Evolutionary conservation across 2,113 vertebrate genomes (phyloP).

Genomic region (Aldabrachelys gigantea): DNA sequence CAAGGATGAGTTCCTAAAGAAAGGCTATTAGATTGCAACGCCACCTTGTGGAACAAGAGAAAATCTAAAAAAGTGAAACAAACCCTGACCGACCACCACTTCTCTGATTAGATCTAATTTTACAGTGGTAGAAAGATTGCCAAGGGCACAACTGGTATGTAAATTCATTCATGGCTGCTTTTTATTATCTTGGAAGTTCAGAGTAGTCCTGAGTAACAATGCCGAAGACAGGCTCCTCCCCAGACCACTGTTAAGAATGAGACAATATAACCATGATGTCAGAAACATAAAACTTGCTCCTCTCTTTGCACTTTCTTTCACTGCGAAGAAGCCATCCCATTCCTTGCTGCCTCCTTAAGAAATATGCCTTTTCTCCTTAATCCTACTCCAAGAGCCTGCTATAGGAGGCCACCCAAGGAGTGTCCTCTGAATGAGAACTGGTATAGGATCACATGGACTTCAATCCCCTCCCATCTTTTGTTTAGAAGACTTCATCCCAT

Average conservation of each 20-base stretch:
- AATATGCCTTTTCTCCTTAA: background rate
- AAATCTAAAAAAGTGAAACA: background rate
- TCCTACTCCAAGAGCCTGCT: background rate
- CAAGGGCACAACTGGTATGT: background rate
- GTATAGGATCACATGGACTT: background rate
- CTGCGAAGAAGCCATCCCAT: background rate
- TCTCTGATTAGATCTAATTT: fast-evolving
- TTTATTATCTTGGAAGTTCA: background rate
- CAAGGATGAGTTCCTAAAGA: background rate
- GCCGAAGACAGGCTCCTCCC: fast-evolving
- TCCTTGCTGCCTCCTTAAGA: background rate
- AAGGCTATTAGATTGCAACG: conserved; percentile 49
- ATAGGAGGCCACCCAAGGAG: background rate
- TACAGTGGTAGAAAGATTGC: background rate
- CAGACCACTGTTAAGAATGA: fast-evolving
- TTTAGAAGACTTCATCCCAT: background rate
- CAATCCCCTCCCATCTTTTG: fast-evolving
- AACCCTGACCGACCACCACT: background rate
- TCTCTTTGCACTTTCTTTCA: background rate
- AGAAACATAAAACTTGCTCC: background rate
- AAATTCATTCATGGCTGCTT: fast-evolving
- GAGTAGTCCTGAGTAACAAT: fast-evolving
- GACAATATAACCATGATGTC: fast-evolving
- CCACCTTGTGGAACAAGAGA: conserved; percentile 67
- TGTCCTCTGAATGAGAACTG: background rate